Evolutionary conservation across 1,140 invertebrate species (phyloP), one percentile per base, ranked within the genome.

Genomic region (Rhagoletis zephyria): DNA sequence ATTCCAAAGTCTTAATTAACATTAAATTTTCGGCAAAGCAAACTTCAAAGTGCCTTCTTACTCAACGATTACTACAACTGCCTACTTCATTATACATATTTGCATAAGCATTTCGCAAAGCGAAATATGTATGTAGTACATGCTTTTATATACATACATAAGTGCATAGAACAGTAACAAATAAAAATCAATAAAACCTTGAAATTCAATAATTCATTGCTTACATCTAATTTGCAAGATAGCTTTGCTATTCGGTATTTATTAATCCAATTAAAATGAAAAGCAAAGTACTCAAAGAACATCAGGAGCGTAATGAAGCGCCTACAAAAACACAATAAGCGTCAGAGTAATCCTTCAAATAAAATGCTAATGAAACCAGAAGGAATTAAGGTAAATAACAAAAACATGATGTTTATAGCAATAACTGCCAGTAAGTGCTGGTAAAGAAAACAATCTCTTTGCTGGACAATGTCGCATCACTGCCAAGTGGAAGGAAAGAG

Each of bases 251-350:
- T 74, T 74, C 40, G 40, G 42, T 74, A 74, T 14, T 74, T 42
- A 74, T 74, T 74, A 74, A 74, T 74, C 67, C 67, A 74, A 74
- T 74, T 74, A 74, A 74, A 74, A 74, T 48, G 67, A 74, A 74
- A 48, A 74, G 67, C 67, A 74, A 74, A 74, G 42, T 14, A 74
- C 40, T 74, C 40, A 40, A 74, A 63, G 40, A 74, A 16, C 67
- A 74, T 74, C 42, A 74, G 67, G 48, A 74, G 67, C 67, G n/a
- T 74, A 74, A 74, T 74, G 67, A 74, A 74, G 16, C 4, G 67
- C 67, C 42, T 74, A 74, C 67, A 74, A 74, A 74, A 45, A 74
- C 67, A 74, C 40, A 74, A 74, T 74, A 74, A 74, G 45, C 67
- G 67, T 74, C 67, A 74, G 45, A 74, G 16, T 74, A 74, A 74